Evolutionary conservation across 2,888 invertebrate genomes (phyloP), one percentile per base, ranked within the genome.

Genomic region (Chouioia cunea): DNA sequence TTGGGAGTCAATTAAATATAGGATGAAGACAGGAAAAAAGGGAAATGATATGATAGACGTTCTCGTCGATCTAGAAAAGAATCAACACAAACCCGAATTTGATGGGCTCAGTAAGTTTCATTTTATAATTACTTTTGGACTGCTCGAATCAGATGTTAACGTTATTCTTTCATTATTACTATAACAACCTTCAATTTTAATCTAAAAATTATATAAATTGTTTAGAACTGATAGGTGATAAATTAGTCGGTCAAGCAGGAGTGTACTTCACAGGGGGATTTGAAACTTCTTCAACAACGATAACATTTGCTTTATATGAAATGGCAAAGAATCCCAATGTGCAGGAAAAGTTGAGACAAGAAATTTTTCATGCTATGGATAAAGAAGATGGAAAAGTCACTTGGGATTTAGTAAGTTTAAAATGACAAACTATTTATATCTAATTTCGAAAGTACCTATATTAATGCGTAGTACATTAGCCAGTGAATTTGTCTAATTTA

Each of bases 21-120:
- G 89, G 0, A 83, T 86, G 60, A 76, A 80, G 47, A 81, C 83
- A 0, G 86, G 86, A 4, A 72, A 79, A 8, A 82, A 79, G 0
- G 80, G 87, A 20, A 82, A 85, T 56, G 86, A 87, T 46, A 82
- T 89, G 0, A 85, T 89, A 36, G 88, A 89, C 74, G 75, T 87
- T 6, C 77, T 89, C 10, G 79, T 89, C 23, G 82, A 84, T 3
- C 71, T 88, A 3, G 86, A 82, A 27, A 80, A 83, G 1, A 77
- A 53, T 16, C 56, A 78, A 22, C 69, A 76, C n/a, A 65, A 56
- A 0, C 67, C 0, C 71, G 63, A 27, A 76, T 77, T 54, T 60
- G 81, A 80, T 48, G 71, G 77, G 71, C 14, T 46, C 43, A 58
- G 58, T 65, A 58, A 47, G 36, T 27, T 2, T 18, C 15, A n/a